phyloP scores from a whole-genome alignment of 2,113 vertebrate species.

The Aldabrachelys gigantea region DNA sequence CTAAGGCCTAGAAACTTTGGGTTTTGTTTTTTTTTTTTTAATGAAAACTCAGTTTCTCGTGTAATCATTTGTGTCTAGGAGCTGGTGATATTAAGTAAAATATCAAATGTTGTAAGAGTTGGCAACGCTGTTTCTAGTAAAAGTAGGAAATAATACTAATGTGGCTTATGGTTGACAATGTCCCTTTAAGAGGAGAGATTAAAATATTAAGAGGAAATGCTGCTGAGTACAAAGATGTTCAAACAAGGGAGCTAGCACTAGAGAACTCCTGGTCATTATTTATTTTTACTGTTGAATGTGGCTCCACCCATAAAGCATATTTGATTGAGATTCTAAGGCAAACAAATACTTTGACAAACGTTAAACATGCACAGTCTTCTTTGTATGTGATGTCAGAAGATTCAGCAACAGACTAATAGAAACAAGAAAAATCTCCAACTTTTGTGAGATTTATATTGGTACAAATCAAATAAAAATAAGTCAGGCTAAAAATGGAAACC shows the following conservation, averaged over 20 bases:
- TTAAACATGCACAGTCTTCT: background rate
- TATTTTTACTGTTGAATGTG: background rate
- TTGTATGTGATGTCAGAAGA: background rate
- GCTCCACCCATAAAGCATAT: background rate
- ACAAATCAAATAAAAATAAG: background rate
- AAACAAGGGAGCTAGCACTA: background rate
- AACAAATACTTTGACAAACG: background rate
- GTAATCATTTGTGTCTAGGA: background rate
- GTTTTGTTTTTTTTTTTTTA: background rate
- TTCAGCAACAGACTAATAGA: background rate
- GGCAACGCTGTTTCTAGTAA: background rate
- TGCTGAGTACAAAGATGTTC: background rate
- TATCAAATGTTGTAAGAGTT: background rate
- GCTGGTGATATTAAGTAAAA: background rate
- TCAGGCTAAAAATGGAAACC: background rate
- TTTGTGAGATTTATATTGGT: background rate
- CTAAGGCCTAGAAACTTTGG: background rate
- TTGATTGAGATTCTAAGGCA: background rate
- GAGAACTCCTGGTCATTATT: background rate
- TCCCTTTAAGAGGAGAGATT: background rate
- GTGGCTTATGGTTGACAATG: background rate
- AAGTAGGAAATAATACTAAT: background rate
- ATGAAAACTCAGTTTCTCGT: background rate
- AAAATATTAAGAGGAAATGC: background rate
- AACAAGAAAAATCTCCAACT: background rate